Base-by-base conservation (phyloP, 2,113 vertebrate genomes). In the Poecilia latipinna region DNA sequence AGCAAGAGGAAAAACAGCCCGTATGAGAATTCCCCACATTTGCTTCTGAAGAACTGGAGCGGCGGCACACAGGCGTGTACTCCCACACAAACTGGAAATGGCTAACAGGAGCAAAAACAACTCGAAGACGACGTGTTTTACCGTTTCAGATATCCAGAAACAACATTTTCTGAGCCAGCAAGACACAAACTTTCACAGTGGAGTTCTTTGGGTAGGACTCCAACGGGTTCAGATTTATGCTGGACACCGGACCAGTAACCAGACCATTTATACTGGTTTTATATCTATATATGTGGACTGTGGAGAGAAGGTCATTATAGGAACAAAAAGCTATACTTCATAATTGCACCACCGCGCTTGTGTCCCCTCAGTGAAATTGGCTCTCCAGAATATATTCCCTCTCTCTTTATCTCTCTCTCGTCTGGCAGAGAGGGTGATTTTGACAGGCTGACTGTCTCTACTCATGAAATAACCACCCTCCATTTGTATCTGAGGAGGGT, bases 391-490 rank as follows among this genome's bases (percentile, higher is more conserved):
- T 86, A 89, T 82, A 88, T 88, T 84, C 78, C 81, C 89, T 66
- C 77, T 80, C 86, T 85, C 80, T 87, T 87, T 87, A 87, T 88
- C 83, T 88, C 79, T 77, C 87, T 87, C 85, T 79, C 74, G 82
- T 90, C 85, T 80, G 76, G 80, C 74, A 70, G 86, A 91, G 88
- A 86, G 89, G 77, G 82, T 12, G 85, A 86, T 86, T 91, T 87
- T 91, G 91, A 93, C 89, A 90, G 88, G 72, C 84, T 19, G 82
- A 85, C 90, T 78, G 90, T 84, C 90, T 90, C 89, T 78, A 80
- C 86, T 87, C 90, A 91, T 87, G 88, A 87, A 91, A 91, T 93
- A 92, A 93, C 91, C 90, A 85, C 90, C 83, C 81, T 87, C 91
- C 86, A 93, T 93, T 93, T 93, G 86, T 91, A 92, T 88, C 89